Percentiles rank a stretch among this genome's conserved stretches.
These are phyloP conservation scores for Erythrocercus mccallii DNA, from an alignment of 2,113 vertebrate species.

Conservation along the genomic window DNA sequence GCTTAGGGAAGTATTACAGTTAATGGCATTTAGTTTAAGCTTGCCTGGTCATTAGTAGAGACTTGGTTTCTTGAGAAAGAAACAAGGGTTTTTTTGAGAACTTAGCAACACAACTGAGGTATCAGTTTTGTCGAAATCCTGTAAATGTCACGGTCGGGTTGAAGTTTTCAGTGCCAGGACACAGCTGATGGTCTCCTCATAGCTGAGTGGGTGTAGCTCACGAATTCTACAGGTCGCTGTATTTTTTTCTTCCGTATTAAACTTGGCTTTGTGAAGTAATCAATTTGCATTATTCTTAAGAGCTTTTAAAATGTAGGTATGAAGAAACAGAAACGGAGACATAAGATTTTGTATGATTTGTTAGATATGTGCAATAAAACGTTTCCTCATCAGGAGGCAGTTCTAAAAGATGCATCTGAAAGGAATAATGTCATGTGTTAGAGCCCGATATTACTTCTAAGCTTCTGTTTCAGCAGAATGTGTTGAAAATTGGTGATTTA, in stretches of 20 bases:
- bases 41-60: neutral
- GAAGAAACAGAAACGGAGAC: neutral
- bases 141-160: neutral
- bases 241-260: neutral
- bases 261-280: neutral
- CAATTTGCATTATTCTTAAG: neutral
- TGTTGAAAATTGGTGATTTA: neutral
- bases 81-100: neutral
- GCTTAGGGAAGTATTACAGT: neutral
- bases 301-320: neutral
- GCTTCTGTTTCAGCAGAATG: neutral
- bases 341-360: neutral
- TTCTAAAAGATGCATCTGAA: neutral
- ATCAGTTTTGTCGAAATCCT: neutral
- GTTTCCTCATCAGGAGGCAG: neutral
- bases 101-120: fast-evolving
- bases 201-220: neutral
- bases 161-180: neutral
- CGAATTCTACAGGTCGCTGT: fast-evolving
- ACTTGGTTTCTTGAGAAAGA: neutral
- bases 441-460: neutral
- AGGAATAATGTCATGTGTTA: neutral
- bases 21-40: neutral
- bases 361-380: neutral
- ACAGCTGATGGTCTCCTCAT: neutral